Percentiles rank a stretch among this genome's conserved stretches.
Evolutionary conservation across 2,797 vertebrate species (phyloP).

Genomic region (Acestrorhynchus altus): DNA sequence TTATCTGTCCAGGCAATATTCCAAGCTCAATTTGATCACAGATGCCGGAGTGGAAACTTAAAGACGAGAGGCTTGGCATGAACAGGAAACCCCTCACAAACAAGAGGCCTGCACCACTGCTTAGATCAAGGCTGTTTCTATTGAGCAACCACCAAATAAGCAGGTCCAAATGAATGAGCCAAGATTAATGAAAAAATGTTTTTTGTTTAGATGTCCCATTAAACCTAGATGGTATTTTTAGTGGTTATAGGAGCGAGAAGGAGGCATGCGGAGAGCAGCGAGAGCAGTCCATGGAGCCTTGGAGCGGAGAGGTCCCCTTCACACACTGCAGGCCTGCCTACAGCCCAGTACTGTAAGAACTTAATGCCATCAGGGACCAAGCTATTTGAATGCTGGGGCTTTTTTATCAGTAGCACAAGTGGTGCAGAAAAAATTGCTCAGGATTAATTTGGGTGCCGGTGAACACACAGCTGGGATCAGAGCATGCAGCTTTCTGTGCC

Average conservation of each 20-base stretch:
- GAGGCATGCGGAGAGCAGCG: background rate
- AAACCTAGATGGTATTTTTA: background rate
- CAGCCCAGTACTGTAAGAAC: conserved; percentile 73
- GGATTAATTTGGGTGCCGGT: conserved; percentile 77
- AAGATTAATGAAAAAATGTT: background rate
- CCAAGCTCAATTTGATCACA: conserved; percentile 32
- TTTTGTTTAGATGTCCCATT: background rate
- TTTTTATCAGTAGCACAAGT: conserved; percentile 78
- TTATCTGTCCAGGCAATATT: background rate
- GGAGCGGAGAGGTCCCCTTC: conserved; percentile 55
- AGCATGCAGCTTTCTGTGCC: conserved; percentile 70
- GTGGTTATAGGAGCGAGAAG: background rate
- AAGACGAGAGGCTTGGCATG: no score
- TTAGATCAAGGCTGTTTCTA: background rate
- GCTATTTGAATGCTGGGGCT: conserved; percentile 75
- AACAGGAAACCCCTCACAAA: background rate
- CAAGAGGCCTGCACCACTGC: background rate
- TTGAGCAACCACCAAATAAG: background rate
- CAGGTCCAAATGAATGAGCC: background rate
- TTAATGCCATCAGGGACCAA: conserved; percentile 75
- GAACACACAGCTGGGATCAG: conserved; percentile 76
- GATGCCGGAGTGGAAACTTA: background rate
- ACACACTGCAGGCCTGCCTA: conserved; percentile 71
- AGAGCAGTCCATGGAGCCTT: conserved; percentile 49
- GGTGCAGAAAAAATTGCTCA: conserved; percentile 78